Evolutionary conservation across 2,113 vertebrate genomes (phyloP).

Genomic region (Archilochus colubris): DNA sequence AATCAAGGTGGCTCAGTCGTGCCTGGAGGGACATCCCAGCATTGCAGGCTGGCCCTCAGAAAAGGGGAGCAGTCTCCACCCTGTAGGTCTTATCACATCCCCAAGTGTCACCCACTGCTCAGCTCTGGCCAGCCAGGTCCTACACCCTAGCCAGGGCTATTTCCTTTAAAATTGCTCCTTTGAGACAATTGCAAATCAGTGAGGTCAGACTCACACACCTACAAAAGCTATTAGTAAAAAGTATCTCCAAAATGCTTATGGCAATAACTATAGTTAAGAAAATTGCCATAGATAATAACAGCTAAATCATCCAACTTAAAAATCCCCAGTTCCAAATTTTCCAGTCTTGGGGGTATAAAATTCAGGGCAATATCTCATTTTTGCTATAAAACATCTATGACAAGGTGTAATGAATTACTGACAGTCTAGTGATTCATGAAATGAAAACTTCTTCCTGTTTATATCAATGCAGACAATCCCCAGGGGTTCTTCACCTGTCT

Average conservation of each 20-base stretch:
- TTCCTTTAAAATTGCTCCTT: too few species aligned
- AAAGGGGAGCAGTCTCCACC: too few species aligned
- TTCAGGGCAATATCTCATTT: neutral
- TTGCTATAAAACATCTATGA: neutral
- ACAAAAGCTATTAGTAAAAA: neutral
- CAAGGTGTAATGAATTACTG: conserved; percentile 10
- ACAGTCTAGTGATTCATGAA: conserved; percentile 33
- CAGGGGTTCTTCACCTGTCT: neutral
- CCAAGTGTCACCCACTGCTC: too few species aligned
- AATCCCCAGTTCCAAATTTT: conserved; percentile 11
- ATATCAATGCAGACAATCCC: neutral
- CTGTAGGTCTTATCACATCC: too few species aligned
- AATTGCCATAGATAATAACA: neutral
- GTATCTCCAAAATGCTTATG: neutral
- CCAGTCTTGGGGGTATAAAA: neutral
- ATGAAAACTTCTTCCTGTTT: conserved; percentile 34
- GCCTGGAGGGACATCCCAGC: too few species aligned
- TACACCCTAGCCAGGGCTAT: too few species aligned
- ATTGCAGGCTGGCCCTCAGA: too few species aligned
- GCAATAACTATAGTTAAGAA: neutral
- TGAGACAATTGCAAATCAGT: too few species aligned
- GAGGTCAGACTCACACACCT: neutral
- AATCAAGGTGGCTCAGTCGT: too few species aligned
- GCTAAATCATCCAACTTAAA: neutral
- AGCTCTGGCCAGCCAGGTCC: too few species aligned